Base-by-base conservation (phyloP, 2,113 vertebrate species). In the Serilophus lunatus region DNA sequence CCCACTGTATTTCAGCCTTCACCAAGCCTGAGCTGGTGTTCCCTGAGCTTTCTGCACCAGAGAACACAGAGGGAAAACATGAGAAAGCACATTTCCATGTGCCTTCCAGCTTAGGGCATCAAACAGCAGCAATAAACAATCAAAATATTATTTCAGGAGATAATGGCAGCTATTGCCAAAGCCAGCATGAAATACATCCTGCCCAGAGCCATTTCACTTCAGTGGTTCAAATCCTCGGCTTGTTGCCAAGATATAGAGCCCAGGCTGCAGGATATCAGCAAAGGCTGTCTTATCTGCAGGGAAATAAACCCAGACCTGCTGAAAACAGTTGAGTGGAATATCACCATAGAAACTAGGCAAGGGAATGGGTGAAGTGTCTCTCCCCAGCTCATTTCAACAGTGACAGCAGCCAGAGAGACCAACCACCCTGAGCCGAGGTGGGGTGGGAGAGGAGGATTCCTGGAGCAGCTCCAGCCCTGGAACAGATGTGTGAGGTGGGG, bases 301-400 rank as follows among this genome's bases (percentile, higher is more conserved):
- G 96, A 96, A 95, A 97, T 89, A 95, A 97, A 95, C 63, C 29
- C 95, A 93, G 95, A 94, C 95, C 95, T 83, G 95, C 97, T 78
- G 90, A 80, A 94, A 95, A 96, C 82, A 89, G 74, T 50, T 71
- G 96, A 95, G 87, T 92, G 94, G 91, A 97, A 93, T 69, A 95
- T 98, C 97, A 82, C 98, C 98, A 98, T 98, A 98, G 98, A 98
- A 98, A 98, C 98, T 80, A 65, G 92, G 93, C 79, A 8, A 78
- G 92, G 81, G 92, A 24, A 85, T 10, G 95, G 79, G 84, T 93
- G 92, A 97, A 96, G 87, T 6, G 93, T 84, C 87, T 96, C 93
- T 96, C 38, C 77, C 75, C 80, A 47, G 96, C 97, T 97, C 89
- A 96, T 97, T 88, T 88, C 92, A 95, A 33, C 74, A 47, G 23